phyloP scores from a whole-genome alignment of 2,113 vertebrate species.

The Dromas ardeola region DNA sequence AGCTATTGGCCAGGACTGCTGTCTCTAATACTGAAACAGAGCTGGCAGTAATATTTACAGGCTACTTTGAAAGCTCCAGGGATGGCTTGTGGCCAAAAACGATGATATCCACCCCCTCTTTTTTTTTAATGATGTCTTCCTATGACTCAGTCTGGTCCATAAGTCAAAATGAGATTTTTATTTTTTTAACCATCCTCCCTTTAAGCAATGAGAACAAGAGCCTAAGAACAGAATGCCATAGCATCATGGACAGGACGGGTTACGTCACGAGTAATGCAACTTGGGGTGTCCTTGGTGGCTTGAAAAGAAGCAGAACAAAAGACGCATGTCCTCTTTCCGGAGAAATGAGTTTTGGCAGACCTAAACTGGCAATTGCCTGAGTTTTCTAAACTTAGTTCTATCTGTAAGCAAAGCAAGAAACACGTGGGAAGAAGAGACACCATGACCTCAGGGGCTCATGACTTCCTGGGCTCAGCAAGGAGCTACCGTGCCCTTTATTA shows the following conservation, averaged over 20 bases:
- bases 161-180: slow-evolving; percentile 50
- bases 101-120: slow-evolving; percentile 53
- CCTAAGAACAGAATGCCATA: not conserved
- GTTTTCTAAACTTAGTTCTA: slow-evolving; percentile 60
- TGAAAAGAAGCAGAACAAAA: slow-evolving; percentile 48
- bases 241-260: slow-evolving; percentile 3
- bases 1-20: slow-evolving; percentile 15
- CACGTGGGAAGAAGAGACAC: not conserved
- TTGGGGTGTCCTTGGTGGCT: slow-evolving; percentile 57
- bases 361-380: not conserved
- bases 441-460: slow-evolving; percentile 25
- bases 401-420: slow-evolving; percentile 52
- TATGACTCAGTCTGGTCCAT: slow-evolving; percentile 66
- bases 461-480: slow-evolving; percentile 50
- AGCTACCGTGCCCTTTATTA: slow-evolving; percentile 1
- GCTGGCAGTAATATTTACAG: slow-evolving; percentile 48
- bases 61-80: slow-evolving; percentile 53
- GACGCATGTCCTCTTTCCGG: not conserved
- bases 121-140: slow-evolving; percentile 55
- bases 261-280: slow-evolving; percentile 29
- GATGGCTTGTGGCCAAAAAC: slow-evolving; percentile 61
- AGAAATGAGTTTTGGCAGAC: slow-evolving; percentile 23
- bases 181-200: slow-evolving; percentile 4
- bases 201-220: slow-evolving; percentile 46
- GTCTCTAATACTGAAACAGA: slow-evolving; percentile 48